phyloP scores from a whole-genome alignment of 2,888 invertebrate species.

The Drosophila buzzatii region DNA sequence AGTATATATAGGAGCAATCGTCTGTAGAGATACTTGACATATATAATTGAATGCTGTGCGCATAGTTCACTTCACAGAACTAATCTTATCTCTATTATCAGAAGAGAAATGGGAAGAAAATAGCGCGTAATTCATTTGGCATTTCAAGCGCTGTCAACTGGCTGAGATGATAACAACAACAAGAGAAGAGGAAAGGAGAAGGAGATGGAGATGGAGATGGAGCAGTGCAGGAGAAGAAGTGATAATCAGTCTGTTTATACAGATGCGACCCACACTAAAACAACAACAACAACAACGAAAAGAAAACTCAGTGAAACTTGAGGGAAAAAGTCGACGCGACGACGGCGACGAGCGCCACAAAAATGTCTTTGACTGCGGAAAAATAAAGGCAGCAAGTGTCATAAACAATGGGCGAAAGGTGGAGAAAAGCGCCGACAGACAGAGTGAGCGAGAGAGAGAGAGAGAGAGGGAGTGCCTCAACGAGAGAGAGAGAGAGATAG shows the following conservation, averaged over 20 bases:
- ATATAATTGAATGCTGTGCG: constrained; percentile 18
- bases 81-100: constrained; percentile 41
- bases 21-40: constrained; percentile 10
- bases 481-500: background rate
- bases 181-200: background rate
- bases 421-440: constrained; percentile 59
- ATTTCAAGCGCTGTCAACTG: constrained; percentile 66
- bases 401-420: constrained; percentile 80
- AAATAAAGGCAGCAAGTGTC: constrained; percentile 76
- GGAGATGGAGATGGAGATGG: background rate
- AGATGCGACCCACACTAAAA: constrained; percentile 66
- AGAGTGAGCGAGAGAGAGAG: background rate
- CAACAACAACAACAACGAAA: constrained; percentile 37
- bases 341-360: constrained; percentile 60
- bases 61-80: constrained; percentile 4
- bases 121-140: constrained; percentile 57
- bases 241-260: constrained; percentile 61
- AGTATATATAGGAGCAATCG: background rate
- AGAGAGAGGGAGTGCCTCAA: background rate
- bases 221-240: constrained; percentile 30
- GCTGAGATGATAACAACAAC: constrained; percentile 48
- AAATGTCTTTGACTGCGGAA: constrained; percentile 77
- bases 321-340: constrained; percentile 64
- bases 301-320: constrained; percentile 79
- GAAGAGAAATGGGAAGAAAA: constrained; percentile 5